Evolutionary conservation across 2,797 vertebrate genomes (phyloP).

Genomic region (Lycodopsis pacificus): DNA sequence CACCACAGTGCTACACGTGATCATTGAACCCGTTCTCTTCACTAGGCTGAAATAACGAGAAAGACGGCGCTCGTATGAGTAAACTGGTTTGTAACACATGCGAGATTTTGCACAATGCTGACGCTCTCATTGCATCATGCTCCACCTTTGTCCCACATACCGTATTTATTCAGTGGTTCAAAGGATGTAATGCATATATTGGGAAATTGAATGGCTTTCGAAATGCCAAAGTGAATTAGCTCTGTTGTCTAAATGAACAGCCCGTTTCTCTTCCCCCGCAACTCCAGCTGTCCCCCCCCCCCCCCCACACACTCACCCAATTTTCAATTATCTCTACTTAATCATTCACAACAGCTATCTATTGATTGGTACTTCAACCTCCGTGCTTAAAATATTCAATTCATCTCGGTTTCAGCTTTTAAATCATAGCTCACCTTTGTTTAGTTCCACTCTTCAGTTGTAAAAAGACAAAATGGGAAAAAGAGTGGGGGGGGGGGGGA

Average conservation of each 20-base stretch:
- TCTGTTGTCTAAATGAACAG: slow-evolving; percentile 37
- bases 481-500: slow-evolving; percentile 1
- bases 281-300: slow-evolving; percentile 6
- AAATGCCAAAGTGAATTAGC: slow-evolving; percentile 38
- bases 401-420: slow-evolving; percentile 44
- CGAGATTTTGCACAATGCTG: slow-evolving; percentile 20
- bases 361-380: slow-evolving; percentile 50
- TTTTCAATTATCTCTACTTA: slow-evolving; percentile 60
- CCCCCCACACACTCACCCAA: neutral
- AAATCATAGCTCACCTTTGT: slow-evolving; percentile 39
- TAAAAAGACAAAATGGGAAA: slow-evolving; percentile 33
- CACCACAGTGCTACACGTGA: neutral
- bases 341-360: slow-evolving; percentile 51
- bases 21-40: neutral
- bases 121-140: slow-evolving; percentile 31
- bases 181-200: slow-evolving; percentile 17
- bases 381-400: slow-evolving; percentile 35
- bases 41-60: neutral
- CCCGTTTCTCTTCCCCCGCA: slow-evolving; percentile 25
- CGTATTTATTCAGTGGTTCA: slow-evolving; percentile 15
- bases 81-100: neutral
- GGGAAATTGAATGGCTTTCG: slow-evolving; percentile 34
- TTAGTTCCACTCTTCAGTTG: slow-evolving; percentile 26
- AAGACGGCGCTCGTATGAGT: neutral
- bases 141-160: slow-evolving; percentile 18